Evolutionary conservation across 2,797 vertebrate species (phyloP), one percentile per base, ranked within the genome.

Genomic region (Eulemur albifrons): DNA sequence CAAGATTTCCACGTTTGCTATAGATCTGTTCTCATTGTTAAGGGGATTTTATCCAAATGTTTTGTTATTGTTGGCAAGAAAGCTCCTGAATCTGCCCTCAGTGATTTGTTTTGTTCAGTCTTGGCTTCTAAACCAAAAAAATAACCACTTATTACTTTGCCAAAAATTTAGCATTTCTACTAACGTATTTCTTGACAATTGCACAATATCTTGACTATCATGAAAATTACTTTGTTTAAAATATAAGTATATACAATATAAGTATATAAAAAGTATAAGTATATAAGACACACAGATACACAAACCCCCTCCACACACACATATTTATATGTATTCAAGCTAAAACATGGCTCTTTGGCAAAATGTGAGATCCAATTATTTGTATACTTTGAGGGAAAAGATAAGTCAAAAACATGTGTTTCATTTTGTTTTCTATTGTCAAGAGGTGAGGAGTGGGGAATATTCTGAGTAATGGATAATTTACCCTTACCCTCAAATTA

Each of bases 81-180:
- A 82, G 54, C 38, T 67, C 40, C 52, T 15, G 12, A 81, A 67
- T 97, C 89, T 83, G 32, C 52, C 48, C 59, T 95, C 23, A 17
- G 23, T 90, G 87, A 57, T 96, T 88, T 93, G 83, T 97, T 97
- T 96, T 96, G 72, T 95, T 97, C 87, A 82, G 72, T 85, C 91
- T 83, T 94, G 67, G 93, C 69, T 97, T 96, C 89, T 88, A 93
- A 45, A 92, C 35, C 23, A 92, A 94, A 96, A 88, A 82, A 93
- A 84, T 82, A 96, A 73, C 72, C 45, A 45, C 40, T 86, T 90
- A 72, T 30, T 93, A 81, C 95, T 97, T 95, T 79, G 79, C 86
- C 92, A 97, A 61, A 94, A 96, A 83, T 70, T 82, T 65, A 81
- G 38, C 45, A 73, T 96, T 57, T 59, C 61, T 40, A 52, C 48